Evolutionary conservation across 2,888 invertebrate species (phyloP).

Genomic region (Andrena haemorrhoa): DNA sequence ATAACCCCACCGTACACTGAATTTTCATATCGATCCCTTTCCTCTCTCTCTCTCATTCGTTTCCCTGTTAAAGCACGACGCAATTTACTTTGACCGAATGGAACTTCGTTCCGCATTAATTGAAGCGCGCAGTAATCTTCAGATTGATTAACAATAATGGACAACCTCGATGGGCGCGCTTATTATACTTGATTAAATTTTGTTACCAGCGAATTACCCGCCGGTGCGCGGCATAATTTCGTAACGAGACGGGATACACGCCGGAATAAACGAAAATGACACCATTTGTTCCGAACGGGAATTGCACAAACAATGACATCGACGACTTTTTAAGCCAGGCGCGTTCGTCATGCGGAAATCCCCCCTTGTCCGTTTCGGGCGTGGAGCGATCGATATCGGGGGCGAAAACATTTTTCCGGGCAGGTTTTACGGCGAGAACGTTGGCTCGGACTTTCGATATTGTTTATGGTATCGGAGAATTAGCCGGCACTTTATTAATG

Average conservation of each 20-base stretch:
- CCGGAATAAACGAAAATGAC: neutral
- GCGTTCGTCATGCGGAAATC: conserved; percentile 6
- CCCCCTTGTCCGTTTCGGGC: neutral
- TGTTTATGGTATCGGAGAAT: conserved; percentile 19
- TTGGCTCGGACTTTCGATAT: neutral
- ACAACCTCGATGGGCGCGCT: conserved; percentile 21
- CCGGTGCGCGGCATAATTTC: conserved; percentile 14
- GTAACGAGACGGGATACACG: neutral
- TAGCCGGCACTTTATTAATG: conserved; percentile 11
- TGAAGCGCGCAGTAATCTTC: conserved; percentile 36
- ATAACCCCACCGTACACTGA: conserved; percentile 1
- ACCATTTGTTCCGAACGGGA: neutral
- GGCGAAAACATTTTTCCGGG: conserved; percentile 1
- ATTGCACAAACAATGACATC: neutral
- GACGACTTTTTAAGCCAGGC: conserved; percentile 30
- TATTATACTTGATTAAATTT: conserved; percentile 40
- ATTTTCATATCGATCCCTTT: conserved; percentile 31
- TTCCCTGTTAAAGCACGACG: conserved; percentile 24
- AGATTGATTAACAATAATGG: conserved; percentile 51
- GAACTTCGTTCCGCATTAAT: conserved; percentile 36
- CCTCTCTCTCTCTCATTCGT: conserved; percentile 19
- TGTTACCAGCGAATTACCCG: conserved; percentile 3
- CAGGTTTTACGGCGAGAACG: neutral
- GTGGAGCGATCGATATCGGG: conserved; percentile 21
- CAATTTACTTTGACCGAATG: conserved; percentile 20